Evolutionary conservation across 2,797 vertebrate species (phyloP).

Genomic region (Rhinichthys osculus): DNA sequence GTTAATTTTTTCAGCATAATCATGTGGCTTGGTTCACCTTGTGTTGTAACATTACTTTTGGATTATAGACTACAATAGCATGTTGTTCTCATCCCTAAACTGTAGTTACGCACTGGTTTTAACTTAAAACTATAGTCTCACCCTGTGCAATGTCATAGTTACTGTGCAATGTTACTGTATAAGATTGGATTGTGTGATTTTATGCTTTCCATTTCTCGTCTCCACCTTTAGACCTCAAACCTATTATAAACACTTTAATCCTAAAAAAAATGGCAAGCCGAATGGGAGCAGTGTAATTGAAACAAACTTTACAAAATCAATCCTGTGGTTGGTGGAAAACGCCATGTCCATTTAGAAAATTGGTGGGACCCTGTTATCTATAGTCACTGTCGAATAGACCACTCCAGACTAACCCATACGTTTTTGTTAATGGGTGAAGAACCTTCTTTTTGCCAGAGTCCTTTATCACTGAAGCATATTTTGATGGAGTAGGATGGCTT

Average conservation of each 20-base stretch:
- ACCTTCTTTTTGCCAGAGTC: background rate
- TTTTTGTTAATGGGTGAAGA: background rate
- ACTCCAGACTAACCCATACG: background rate
- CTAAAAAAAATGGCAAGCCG: background rate
- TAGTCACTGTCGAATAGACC: background rate
- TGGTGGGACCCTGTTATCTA: background rate
- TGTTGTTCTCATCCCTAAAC: background rate
- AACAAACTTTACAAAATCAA: background rate
- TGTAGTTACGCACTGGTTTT: background rate
- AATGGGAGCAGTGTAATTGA: background rate
- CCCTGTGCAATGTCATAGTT: background rate
- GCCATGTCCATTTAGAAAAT: background rate
- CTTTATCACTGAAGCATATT: background rate
- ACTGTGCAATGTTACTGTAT: background rate
- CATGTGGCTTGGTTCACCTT: constrained; percentile 11
- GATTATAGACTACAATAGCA: constrained; percentile 44
- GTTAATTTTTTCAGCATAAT: constrained; percentile 25
- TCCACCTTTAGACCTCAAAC: background rate
- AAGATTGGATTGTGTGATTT: background rate
- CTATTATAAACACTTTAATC: background rate
- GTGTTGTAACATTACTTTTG: constrained; percentile 39
- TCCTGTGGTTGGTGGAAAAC: background rate
- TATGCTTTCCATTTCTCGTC: background rate
- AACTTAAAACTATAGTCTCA: constrained; percentile 2
- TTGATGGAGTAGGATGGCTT: background rate